These are phyloP conservation scores for Dromius quadrimaculatus DNA, from an alignment of 2,888 invertebrate species.

Conservation along the genomic window DNA sequence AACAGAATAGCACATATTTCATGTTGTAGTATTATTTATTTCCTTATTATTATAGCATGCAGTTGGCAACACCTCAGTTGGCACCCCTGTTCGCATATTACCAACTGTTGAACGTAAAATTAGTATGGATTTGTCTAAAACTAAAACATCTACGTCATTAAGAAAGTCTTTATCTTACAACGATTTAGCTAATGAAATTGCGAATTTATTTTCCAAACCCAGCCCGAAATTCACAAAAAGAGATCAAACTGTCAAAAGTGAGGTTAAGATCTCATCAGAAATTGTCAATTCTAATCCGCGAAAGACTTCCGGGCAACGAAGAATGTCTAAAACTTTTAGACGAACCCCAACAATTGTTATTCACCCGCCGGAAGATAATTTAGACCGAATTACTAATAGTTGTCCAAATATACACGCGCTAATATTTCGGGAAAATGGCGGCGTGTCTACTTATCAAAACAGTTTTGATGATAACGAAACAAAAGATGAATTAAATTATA, in stretches of 20 bases:
- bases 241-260: conserved; percentile 16
- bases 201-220: conserved; percentile 61
- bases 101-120: conserved; percentile 51
- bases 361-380: conserved; percentile 60
- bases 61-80: conserved; percentile 60
- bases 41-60: conserved; percentile 64
- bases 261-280: conserved; percentile 34
- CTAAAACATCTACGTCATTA: conserved; percentile 46
- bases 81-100: conserved; percentile 59
- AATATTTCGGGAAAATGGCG: conserved; percentile 40
- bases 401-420: conserved; percentile 61
- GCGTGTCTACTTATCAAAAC: not conserved
- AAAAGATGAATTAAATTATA: conserved; percentile 47
- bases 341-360: conserved; percentile 62
- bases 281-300: conserved; percentile 56
- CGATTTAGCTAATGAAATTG: conserved; percentile 64
- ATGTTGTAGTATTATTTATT: conserved; percentile 59
- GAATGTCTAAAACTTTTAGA: conserved; percentile 62
- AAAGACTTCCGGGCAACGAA: conserved; percentile 56
- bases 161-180: conserved; percentile 62
- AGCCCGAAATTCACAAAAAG: conserved; percentile 41
- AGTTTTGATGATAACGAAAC: not conserved
- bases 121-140: conserved; percentile 50
- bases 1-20: no score
- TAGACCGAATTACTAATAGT: conserved; percentile 60